These are phyloP conservation scores for Dolichallabes microphthalmus DNA, from an alignment of 2,113 vertebrate species.

Conservation along the genomic window DNA sequence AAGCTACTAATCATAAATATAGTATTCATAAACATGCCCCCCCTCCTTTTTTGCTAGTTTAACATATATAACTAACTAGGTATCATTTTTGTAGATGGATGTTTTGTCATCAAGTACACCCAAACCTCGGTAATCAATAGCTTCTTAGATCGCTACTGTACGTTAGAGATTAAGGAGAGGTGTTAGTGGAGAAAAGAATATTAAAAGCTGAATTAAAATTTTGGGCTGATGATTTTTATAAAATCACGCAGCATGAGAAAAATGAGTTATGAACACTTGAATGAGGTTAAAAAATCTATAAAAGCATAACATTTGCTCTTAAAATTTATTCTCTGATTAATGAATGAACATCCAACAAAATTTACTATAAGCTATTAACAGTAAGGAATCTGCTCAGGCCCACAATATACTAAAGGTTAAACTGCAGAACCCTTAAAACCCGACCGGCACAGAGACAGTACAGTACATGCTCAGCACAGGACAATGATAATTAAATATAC, in stretches of 20 bases:
- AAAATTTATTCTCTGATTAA: not conserved
- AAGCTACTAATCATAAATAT: not conserved
- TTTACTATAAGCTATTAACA: not conserved
- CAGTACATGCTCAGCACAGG: too few species aligned
- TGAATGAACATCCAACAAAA: not conserved
- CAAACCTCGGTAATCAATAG: too few species aligned
- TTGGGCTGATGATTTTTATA: not conserved
- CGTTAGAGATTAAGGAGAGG: not conserved
- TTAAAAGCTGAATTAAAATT: not conserved
- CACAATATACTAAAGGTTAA: not conserved
- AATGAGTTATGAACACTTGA: not conserved
- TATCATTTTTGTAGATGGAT: too few species aligned
- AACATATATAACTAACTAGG: too few species aligned
- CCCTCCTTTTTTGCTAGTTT: not conserved
- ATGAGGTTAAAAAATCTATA: not conserved
- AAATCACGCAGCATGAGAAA: not conserved
- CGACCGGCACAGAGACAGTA: too few species aligned
- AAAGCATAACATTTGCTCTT: not conserved
- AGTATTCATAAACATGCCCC: not conserved
- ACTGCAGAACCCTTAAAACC: not conserved
- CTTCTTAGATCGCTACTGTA: not conserved
- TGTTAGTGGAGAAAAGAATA: not conserved
- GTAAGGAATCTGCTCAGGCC: not conserved
- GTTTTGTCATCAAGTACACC: too few species aligned
- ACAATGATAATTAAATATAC: too few species aligned